These are phyloP conservation scores for Ochlodes sylvanus DNA, from an alignment of 2,888 invertebrate species.

Conservation along the genomic window DNA sequence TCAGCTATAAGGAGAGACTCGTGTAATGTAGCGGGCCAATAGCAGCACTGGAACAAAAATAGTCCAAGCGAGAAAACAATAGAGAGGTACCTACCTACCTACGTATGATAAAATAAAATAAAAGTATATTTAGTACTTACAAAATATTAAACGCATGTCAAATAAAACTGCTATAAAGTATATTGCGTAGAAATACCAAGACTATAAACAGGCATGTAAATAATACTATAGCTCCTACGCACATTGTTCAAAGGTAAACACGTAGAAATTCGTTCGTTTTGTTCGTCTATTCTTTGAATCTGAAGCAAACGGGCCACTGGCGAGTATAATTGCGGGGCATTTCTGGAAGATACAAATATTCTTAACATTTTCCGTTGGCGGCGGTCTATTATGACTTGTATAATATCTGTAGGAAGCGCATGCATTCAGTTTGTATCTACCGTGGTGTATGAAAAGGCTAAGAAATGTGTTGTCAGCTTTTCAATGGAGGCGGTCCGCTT, in stretches of 20 bases:
- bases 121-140: no score
- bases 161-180: neutral
- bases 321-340: conserved; percentile 46
- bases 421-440: conserved; percentile 56
- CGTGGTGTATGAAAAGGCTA: conserved; percentile 48
- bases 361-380: conserved; percentile 61
- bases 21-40: no score
- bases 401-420: conserved; percentile 66
- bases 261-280: conserved; percentile 69
- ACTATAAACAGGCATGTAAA: conserved; percentile 40
- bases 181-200: conserved; percentile 13
- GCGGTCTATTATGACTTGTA: conserved; percentile 64
- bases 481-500: conserved; percentile 57
- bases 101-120: no score
- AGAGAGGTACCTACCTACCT: no score
- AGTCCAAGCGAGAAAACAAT: no score
- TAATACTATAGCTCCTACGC: conserved; percentile 67
- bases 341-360: conserved; percentile 60
- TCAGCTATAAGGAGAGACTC: no score
- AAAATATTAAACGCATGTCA: neutral
- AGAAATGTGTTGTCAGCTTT: conserved; percentile 59
- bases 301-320: conserved; percentile 49
- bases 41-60: no score
- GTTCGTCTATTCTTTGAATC: conserved; percentile 59
- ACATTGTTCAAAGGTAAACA: conserved; percentile 74